These are phyloP conservation scores for Thereva unica DNA, from an alignment of 2,888 invertebrate genomes.

Conservation along the genomic window DNA sequence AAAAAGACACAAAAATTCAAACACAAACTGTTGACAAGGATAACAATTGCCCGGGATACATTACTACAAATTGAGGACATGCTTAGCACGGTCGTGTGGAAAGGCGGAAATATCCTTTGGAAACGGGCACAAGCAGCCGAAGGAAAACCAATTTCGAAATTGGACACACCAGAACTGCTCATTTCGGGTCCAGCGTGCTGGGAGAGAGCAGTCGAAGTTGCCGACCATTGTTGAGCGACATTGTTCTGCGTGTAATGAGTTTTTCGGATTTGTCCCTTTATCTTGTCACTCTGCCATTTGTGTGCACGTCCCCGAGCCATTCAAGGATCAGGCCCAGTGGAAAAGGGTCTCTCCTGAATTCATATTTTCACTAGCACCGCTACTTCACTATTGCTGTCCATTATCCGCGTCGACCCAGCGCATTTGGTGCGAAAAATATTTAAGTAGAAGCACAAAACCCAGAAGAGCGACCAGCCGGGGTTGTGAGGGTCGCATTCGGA, in stretches of 20 bases:
- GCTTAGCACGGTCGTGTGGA: not conserved
- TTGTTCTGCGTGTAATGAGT: constrained; percentile 41
- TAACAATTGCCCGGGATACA: constrained; percentile 3
- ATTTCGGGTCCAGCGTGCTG: not conserved
- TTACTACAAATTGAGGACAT: constrained; percentile 31
- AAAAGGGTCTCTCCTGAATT: too few relatives aligned
- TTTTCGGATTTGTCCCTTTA: constrained; percentile 39
- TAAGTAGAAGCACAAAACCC: not conserved
- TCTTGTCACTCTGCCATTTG: constrained; percentile 9
- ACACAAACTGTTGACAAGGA: constrained; percentile 13
- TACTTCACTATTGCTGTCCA: constrained; percentile 10
- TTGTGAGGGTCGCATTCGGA: constrained; percentile 46
- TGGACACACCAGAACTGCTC: constrained; percentile 7
- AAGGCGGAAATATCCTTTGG: not conserved
- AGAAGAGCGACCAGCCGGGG: constrained; percentile 35
- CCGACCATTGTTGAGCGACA: constrained; percentile 19
- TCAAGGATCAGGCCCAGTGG: constrained; percentile 2
- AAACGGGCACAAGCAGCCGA: not conserved
- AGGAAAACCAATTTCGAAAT: constrained; percentile 32
- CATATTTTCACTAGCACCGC: constrained; percentile 6
- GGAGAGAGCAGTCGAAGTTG: not conserved
- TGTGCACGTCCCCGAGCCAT: not conserved
- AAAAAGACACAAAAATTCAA: constrained; percentile 10
- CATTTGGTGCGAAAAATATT: not conserved
- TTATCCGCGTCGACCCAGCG: constrained; percentile 5